These are phyloP conservation scores for Ormyrus labotus DNA, from an alignment of 2,888 invertebrate species.

Conservation along the genomic window DNA sequence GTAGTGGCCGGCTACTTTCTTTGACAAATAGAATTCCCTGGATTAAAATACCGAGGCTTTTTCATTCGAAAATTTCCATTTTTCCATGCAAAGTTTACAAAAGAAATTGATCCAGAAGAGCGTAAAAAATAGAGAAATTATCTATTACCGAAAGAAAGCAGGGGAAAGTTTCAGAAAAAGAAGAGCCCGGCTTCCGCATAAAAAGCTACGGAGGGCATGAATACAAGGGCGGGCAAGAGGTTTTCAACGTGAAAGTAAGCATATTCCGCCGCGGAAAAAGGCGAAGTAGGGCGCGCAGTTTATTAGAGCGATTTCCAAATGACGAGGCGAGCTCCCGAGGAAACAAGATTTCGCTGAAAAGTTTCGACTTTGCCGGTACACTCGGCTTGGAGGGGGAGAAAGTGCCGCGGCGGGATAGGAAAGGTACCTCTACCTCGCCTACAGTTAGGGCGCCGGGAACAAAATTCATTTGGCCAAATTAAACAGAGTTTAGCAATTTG, in stretches of 20 bases:
- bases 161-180: no score
- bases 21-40: no score
- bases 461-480: conserved; percentile 73
- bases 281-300: neutral
- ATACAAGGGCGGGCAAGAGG: no score
- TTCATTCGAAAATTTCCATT: no score
- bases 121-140: neutral
- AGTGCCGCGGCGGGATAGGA: neutral
- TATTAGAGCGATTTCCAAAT: conserved; percentile 38
- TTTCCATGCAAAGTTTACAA: no score
- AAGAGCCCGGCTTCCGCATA: no score
- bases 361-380: conserved; percentile 52
- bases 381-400: neutral
- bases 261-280: neutral
- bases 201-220: no score
- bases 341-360: conserved; percentile 64
- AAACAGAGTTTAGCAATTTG: conserved; percentile 73
- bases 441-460: conserved; percentile 60
- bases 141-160: no score
- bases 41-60: no score
- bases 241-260: no score
- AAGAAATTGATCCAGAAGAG: neutral
- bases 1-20: no score
- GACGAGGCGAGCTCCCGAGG: conserved; percentile 5
- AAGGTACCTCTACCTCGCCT: conserved; percentile 2